These are phyloP conservation scores for Leptobrachium leishanense DNA, from an alignment of 2,113 vertebrate genomes.

Conservation along the genomic window DNA sequence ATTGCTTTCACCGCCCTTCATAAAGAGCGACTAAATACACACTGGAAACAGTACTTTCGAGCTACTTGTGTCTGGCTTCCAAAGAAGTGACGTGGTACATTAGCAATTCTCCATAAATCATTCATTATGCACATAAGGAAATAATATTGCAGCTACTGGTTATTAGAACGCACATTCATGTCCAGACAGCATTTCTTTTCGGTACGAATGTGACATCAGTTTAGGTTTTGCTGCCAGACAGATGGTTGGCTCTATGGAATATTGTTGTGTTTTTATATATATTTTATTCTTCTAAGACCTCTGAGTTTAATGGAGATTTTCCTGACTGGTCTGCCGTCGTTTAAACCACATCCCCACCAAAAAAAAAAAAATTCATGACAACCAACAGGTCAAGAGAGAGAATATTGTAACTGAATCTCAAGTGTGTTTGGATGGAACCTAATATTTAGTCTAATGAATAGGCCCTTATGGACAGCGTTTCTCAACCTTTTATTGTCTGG, in stretches of 20 bases:
- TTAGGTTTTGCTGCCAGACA: background rate
- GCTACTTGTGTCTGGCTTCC: background rate
- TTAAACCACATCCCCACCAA: too few relatives aligned
- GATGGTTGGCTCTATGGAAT: background rate
- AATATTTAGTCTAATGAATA: too few relatives aligned
- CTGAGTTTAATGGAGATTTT: too few relatives aligned
- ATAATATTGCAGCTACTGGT: background rate
- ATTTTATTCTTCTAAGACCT: too few relatives aligned
- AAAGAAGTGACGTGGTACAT: background rate
- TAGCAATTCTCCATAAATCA: constrained; percentile 19
- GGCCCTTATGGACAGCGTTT: too few relatives aligned
- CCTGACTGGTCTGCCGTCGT: too few relatives aligned
- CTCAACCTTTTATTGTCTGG: too few relatives aligned
- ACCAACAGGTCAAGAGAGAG: too few relatives aligned
- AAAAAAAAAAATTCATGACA: too few relatives aligned
- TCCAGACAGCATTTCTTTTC: constrained; percentile 8
- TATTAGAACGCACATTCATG: background rate
- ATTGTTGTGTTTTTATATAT: background rate
- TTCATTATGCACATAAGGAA: constrained; percentile 16
- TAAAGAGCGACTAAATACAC: background rate
- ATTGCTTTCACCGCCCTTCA: background rate
- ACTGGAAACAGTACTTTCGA: background rate
- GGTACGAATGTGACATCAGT: background rate
- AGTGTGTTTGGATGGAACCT: too few relatives aligned
- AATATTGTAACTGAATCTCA: too few relatives aligned